phyloP scores from a whole-genome alignment of 2,888 invertebrate genomes.

The Drosophila meridionalis region DNA sequence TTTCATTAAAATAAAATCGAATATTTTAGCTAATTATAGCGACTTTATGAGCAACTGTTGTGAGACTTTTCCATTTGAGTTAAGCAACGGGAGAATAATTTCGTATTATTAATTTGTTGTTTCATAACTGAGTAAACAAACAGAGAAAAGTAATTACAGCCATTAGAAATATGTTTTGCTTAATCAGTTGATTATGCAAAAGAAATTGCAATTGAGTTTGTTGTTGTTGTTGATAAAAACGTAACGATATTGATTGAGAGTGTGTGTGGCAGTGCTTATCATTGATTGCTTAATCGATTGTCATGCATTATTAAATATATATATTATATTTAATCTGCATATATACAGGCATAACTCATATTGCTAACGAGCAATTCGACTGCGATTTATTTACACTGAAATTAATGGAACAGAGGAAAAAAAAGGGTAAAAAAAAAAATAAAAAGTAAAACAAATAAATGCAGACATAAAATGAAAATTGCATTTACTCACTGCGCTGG shows the following conservation, averaged over 20 bases:
- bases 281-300: constrained; percentile 29
- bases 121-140: constrained; percentile 3
- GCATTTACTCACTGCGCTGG: constrained; percentile 13
- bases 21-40: not conserved
- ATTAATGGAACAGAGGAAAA: constrained; percentile 30
- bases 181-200: constrained; percentile 35
- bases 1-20: not conserved
- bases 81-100: not conserved
- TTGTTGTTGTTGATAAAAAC: constrained; percentile 35
- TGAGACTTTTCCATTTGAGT: not conserved
- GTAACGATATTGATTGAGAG: constrained; percentile 3
- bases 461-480: constrained; percentile 24
- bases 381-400: constrained; percentile 19
- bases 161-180: constrained; percentile 7
- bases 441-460: constrained; percentile 4
- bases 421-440: not conserved
- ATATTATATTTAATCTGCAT: constrained; percentile 7
- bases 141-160: constrained; percentile 1
- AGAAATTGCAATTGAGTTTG: constrained; percentile 10
- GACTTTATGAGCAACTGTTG: not conserved
- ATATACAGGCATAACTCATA: not conserved
- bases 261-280: constrained; percentile 14
- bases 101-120: not conserved
- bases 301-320: constrained; percentile 31
- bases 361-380: constrained; percentile 2